Conservation (phyloP, 1,140 invertebrate genomes). For the Hirudo medicinalis region DNA sequence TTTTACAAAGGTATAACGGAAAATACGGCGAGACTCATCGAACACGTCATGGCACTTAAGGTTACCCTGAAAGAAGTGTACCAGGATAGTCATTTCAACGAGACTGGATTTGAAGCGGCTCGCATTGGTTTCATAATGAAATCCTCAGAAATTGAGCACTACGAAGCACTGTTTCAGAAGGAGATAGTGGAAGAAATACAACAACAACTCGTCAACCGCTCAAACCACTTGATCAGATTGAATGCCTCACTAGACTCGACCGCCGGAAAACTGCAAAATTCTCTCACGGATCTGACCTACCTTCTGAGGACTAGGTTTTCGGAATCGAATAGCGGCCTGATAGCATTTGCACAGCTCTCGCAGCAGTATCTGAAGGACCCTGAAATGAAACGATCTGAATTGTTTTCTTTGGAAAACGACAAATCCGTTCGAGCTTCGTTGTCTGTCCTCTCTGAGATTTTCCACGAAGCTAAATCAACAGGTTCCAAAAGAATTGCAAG, state of each 20-base stretch:
- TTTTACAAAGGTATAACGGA: slow-evolving; percentile 20
- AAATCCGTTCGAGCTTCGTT: not conserved
- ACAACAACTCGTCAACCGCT: slow-evolving; percentile 8
- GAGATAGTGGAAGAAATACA: slow-evolving; percentile 10
- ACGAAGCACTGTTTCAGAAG: slow-evolving; percentile 11
- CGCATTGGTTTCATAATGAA: slow-evolving; percentile 15
- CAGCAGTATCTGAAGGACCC: slow-evolving; percentile 6
- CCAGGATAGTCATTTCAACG: slow-evolving; percentile 15
- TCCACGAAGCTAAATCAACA: not conserved
- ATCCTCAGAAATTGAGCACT: slow-evolving; percentile 7
- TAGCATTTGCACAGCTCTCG: slow-evolving; percentile 6
- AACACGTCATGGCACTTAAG: slow-evolving; percentile 17
- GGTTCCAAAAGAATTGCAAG: not conserved
- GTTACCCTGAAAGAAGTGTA: slow-evolving; percentile 10
- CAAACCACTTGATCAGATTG: slow-evolving; percentile 8
- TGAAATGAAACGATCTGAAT: slow-evolving; percentile 5
- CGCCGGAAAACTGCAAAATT: not conserved
- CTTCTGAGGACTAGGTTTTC: not conserved
- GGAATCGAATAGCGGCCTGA: slow-evolving; percentile 1
- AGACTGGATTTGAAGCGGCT: not conserved
- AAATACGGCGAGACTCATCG: slow-evolving; percentile 18
- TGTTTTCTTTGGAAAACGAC: not conserved
- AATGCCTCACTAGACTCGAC: slow-evolving; percentile 14
- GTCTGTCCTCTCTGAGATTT: not conserved
- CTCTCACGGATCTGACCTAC: not conserved